Evolutionary conservation across 2,113 vertebrate species (phyloP).

Genomic region (Montifringilla adamsi): DNA sequence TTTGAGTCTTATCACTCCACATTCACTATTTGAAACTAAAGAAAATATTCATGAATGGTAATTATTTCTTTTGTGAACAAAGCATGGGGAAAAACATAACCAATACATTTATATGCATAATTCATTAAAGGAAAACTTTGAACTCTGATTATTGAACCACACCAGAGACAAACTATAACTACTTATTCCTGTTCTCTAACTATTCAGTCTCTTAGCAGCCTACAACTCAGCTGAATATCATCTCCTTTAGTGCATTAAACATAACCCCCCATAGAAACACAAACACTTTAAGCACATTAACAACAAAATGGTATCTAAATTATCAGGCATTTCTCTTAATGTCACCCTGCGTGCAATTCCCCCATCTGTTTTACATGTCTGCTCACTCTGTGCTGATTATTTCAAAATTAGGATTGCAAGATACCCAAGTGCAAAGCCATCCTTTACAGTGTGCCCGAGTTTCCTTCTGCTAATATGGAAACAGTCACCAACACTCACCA

Average conservation of each 20-base stretch:
- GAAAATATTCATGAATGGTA: constrained; percentile 34
- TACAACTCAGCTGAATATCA: not conserved
- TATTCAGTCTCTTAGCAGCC: not conserved
- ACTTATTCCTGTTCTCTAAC: not conserved
- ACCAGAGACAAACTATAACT: constrained; percentile 2
- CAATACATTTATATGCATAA: constrained; percentile 22
- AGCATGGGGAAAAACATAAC: constrained; percentile 15
- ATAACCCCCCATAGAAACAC: not conserved
- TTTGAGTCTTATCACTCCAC: not conserved
- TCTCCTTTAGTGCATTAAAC: not conserved
- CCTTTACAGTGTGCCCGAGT: not conserved
- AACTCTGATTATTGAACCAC: constrained; percentile 15
- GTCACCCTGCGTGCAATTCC: not conserved
- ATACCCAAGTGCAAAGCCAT: not conserved
- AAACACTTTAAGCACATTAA: not conserved
- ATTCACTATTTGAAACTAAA: not conserved
- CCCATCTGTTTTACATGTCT: not conserved
- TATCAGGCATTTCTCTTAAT: not conserved
- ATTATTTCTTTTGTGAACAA: constrained; percentile 26
- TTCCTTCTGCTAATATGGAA: not conserved
- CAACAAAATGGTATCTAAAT: constrained; percentile 6
- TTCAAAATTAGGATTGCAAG: not conserved
- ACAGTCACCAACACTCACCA: not conserved
- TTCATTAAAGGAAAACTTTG: constrained; percentile 44
- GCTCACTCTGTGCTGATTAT: not conserved